These are phyloP conservation scores for Pherbina coryleti DNA, from an alignment of 2,888 invertebrate genomes.

Conservation along the genomic window DNA sequence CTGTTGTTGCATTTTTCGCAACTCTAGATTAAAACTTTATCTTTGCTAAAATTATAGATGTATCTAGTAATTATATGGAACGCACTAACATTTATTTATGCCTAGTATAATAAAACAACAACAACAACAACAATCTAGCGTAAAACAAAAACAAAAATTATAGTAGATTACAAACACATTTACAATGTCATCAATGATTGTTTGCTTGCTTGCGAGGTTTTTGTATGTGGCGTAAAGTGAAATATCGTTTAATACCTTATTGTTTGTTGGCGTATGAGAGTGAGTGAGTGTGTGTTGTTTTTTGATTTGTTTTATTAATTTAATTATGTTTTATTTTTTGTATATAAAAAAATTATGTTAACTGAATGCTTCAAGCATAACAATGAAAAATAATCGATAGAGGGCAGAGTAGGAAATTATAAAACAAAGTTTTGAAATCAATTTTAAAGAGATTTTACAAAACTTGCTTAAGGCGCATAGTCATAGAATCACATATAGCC, in stretches of 20 bases:
- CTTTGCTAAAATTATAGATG: not conserved
- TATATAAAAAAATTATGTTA: too few relatives aligned
- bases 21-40: not conserved
- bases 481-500: too few relatives aligned
- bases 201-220: not conserved
- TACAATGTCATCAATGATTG: not conserved
- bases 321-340: not conserved
- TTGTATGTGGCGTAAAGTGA: not conserved
- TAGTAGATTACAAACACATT: slow-evolving; percentile 12
- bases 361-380: too few relatives aligned
- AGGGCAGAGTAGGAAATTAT: not conserved
- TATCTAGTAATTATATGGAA: not conserved
- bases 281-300: not conserved
- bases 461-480: too few relatives aligned
- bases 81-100: slow-evolving; percentile 13
- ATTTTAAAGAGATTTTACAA: too few relatives aligned
- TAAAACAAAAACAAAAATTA: not conserved
- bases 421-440: not conserved
- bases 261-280: not conserved
- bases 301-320: not conserved
- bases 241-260: not conserved
- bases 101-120: not conserved
- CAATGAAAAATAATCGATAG: too few relatives aligned
- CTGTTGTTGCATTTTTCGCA: slow-evolving; percentile 18
- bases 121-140: slow-evolving; percentile 24